Conservation (phyloP, 2,797 vertebrate species). For the Tadarida brasiliensis region DNA sequence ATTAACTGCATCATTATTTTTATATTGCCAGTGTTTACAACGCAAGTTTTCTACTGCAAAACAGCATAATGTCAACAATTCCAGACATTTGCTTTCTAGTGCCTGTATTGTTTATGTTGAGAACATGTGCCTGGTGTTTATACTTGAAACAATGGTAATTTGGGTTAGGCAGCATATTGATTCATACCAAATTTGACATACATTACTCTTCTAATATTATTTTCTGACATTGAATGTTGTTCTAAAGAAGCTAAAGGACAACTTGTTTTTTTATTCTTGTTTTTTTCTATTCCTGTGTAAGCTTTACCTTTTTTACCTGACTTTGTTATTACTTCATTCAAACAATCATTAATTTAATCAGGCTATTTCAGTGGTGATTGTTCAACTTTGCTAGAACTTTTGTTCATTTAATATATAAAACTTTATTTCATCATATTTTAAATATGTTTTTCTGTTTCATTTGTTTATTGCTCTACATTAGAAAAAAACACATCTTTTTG, state of each 20-base stretch:
- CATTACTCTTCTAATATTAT: background rate
- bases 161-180: background rate
- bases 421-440: background rate
- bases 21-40: background rate
- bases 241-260: background rate
- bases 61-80: background rate
- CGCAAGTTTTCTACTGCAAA: background rate
- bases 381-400: background rate
- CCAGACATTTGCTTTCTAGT: background rate
- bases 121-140: background rate
- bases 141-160: background rate
- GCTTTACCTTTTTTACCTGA: background rate
- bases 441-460: background rate
- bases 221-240: background rate
- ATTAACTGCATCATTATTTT: background rate
- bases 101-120: background rate
- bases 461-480: background rate
- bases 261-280: background rate
- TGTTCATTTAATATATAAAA: background rate
- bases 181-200: background rate
- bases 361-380: background rate
- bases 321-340: background rate
- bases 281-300: background rate
- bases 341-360: background rate
- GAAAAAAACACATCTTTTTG: background rate